Evolutionary conservation across 1,140 invertebrate species (phyloP).

Genomic region (Subanguina moxae): DNA sequence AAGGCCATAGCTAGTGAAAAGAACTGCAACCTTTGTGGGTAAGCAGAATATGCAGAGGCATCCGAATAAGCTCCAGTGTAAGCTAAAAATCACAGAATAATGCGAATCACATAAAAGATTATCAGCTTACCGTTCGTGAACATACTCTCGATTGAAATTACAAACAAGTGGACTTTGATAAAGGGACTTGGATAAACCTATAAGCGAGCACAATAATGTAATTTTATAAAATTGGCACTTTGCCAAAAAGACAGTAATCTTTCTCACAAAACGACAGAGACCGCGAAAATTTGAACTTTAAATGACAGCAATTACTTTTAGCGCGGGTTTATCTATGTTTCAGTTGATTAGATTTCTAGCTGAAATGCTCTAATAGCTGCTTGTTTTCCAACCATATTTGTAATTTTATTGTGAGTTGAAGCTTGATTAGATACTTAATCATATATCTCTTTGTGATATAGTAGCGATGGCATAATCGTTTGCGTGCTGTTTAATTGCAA

Average conservation of each 20-base stretch:
- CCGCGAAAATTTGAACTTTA: too few species aligned
- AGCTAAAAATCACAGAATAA: not conserved
- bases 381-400: too few species aligned
- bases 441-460: too few species aligned
- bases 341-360: too few species aligned
- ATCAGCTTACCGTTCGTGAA: not conserved
- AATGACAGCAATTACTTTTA: too few species aligned
- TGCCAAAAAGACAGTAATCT: not conserved
- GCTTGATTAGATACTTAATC: too few species aligned
- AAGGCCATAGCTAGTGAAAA: not conserved
- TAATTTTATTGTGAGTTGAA: too few species aligned
- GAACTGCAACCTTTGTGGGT: not conserved
- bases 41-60: slow-evolving; percentile 1
- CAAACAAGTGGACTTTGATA: not conserved
- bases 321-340: too few species aligned
- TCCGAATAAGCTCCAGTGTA: not conserved
- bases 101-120: not conserved
- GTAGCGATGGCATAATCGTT: too few species aligned
- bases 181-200: not conserved
- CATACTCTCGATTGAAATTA: not conserved
- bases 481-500: too few species aligned
- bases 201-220: not conserved
- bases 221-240: not conserved
- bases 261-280: not conserved
- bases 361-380: too few species aligned